Conservation (phyloP, 2,113 vertebrate species). For the Corvus moneduloides region DNA sequence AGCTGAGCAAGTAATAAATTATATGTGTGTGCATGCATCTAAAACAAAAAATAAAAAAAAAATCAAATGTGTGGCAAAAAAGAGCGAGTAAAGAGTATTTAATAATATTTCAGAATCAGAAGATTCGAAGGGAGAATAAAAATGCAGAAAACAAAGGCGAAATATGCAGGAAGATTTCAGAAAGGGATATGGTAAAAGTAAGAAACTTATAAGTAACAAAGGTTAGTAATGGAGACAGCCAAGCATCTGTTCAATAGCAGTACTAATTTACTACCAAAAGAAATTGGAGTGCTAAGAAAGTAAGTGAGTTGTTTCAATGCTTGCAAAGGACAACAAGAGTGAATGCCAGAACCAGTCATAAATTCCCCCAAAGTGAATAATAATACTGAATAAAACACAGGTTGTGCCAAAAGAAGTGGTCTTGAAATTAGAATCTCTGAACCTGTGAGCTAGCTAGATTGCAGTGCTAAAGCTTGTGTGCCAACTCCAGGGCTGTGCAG, state of each 20-base stretch:
- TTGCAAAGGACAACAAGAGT: not conserved
- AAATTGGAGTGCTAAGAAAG: not conserved
- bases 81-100: not conserved
- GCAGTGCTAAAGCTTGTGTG: not conserved
- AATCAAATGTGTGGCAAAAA: not conserved
- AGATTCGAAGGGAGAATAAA: not conserved
- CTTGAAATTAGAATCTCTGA: conserved; percentile 9
- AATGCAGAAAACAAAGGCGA: not conserved
- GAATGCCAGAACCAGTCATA: not conserved
- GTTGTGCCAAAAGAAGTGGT: not conserved
- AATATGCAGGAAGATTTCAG: not conserved
- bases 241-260: not conserved
- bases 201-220: not conserved
- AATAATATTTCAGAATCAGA: not conserved
- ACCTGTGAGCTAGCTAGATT: not conserved
- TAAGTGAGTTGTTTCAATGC: not conserved
- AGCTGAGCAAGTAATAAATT: not conserved
- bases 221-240: not conserved
- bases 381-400: not conserved
- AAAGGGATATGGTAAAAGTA: not conserved
- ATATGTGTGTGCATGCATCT: not conserved
- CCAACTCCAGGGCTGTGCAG: not conserved
- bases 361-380: not conserved
- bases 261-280: conserved; percentile 14
- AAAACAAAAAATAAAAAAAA: not conserved